Evolutionary conservation across 2,113 vertebrate genomes (phyloP).

Genomic region (Bombycilla garrulus): DNA sequence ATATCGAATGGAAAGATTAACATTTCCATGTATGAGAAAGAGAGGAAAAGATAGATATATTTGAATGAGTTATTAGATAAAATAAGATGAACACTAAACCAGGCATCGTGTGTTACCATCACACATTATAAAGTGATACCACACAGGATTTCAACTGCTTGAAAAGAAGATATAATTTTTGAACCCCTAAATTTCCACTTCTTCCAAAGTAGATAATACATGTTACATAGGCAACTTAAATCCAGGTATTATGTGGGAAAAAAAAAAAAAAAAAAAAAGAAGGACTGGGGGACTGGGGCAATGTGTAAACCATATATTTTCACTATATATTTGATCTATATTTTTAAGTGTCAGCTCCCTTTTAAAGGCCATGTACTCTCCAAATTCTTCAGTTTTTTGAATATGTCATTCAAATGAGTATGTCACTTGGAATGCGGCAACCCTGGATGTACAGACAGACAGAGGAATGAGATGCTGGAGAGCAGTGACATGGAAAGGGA

Average conservation of each 20-base stretch:
- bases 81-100: not conserved
- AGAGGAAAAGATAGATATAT: not conserved
- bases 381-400: not conserved
- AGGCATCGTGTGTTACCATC: not conserved
- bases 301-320: not conserved
- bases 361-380: not conserved
- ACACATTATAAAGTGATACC: not conserved
- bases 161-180: not conserved
- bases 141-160: not conserved
- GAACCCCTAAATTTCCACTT: not conserved
- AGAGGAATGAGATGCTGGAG: not conserved
- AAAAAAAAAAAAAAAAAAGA: not conserved
- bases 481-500: fast-evolving
- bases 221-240: not conserved
- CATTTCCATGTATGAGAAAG: not conserved
- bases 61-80: not conserved
- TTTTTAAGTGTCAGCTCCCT: not conserved
- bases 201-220: not conserved
- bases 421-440: not conserved
- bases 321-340: not conserved
- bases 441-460: not conserved
- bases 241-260: not conserved
- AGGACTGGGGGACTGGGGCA: not conserved
- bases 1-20: not conserved
- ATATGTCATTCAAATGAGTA: not conserved